phyloP scores from a whole-genome alignment of 2,113 vertebrate genomes.

The Pyxicephalus adspersus region DNA sequence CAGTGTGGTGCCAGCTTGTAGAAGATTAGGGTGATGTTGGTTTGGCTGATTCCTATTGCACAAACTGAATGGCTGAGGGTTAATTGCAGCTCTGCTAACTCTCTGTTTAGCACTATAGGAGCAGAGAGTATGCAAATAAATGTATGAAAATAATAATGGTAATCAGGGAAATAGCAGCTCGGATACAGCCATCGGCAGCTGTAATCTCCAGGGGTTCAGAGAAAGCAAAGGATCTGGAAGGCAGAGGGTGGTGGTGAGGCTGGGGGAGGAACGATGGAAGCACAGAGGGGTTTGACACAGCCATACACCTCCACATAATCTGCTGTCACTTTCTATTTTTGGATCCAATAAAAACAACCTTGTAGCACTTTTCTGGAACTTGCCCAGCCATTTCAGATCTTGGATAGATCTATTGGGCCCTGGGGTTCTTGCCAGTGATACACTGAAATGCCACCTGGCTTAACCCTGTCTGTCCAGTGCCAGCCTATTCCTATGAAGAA shows the following conservation, averaged over 20 bases:
- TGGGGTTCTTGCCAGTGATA: constrained; percentile 35
- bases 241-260: constrained; percentile 38
- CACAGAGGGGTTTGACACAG: constrained; percentile 46
- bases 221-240: constrained; percentile 44
- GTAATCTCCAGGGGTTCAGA: constrained; percentile 51
- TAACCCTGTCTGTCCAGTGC: constrained; percentile 25
- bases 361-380: constrained; percentile 48
- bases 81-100: not conserved
- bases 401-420: constrained; percentile 18
- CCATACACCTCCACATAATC: constrained; percentile 54
- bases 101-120: constrained; percentile 3
- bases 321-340: constrained; percentile 54
- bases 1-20: too few species aligned
- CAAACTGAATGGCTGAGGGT: not conserved
- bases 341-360: constrained; percentile 49
- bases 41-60: too few species aligned
- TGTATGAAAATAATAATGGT: constrained; percentile 50
- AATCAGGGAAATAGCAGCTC: constrained; percentile 44
- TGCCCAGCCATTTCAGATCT: constrained; percentile 42
- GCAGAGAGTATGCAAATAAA: constrained; percentile 24
- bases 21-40: too few species aligned
- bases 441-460: constrained; percentile 14
- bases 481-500: not conserved
- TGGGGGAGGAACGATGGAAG: constrained; percentile 38
- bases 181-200: constrained; percentile 31